A percentile compares a stretch with the other conserved stretches of the same genome.
phyloP scores from a whole-genome alignment of 2,888 invertebrate genomes.

The Heteromurus nitidus region DNA sequence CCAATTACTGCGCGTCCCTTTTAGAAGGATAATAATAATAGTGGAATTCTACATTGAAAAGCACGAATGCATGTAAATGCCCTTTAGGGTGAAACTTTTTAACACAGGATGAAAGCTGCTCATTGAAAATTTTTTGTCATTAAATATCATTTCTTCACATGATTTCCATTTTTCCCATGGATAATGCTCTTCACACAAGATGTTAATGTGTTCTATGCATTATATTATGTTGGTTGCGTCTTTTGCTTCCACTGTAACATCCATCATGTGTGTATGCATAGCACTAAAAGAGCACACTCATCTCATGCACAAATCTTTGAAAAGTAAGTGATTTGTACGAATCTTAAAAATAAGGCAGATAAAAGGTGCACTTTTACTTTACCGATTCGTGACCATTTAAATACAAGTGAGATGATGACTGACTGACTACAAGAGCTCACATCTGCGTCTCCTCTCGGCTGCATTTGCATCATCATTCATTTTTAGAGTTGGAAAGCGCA shows the following conservation, averaged over 20 bases:
- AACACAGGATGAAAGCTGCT: constrained; percentile 3
- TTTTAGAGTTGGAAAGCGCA: constrained; percentile 32
- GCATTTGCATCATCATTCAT: constrained; percentile 3
- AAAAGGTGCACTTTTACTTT: constrained; percentile 40
- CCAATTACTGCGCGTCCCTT: constrained; percentile 16
- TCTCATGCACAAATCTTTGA: constrained; percentile 3
- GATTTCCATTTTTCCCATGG: constrained; percentile 43
- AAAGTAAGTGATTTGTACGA: constrained; percentile 24
- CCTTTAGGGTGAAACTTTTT: constrained; percentile 57
- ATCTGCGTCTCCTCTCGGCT: neutral
- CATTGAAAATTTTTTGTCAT: constrained; percentile 46
- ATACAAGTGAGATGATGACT: too few relatives aligned
- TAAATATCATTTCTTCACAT: constrained; percentile 38
- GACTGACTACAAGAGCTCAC: neutral
- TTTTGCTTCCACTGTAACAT: too few relatives aligned
- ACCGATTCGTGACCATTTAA: constrained; percentile 46
- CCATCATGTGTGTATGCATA: neutral
- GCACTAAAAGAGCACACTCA: constrained; percentile 20
- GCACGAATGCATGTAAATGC: constrained; percentile 31
- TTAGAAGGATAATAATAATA: neutral
- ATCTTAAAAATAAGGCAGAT: constrained; percentile 19
- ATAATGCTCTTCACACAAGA: too few relatives aligned
- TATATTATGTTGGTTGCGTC: too few relatives aligned
- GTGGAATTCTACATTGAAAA: neutral
- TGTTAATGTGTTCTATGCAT: too few relatives aligned